Base-by-base conservation (phyloP, 1,140 invertebrate genomes). In the Saccostrea cuccullata region DNA sequence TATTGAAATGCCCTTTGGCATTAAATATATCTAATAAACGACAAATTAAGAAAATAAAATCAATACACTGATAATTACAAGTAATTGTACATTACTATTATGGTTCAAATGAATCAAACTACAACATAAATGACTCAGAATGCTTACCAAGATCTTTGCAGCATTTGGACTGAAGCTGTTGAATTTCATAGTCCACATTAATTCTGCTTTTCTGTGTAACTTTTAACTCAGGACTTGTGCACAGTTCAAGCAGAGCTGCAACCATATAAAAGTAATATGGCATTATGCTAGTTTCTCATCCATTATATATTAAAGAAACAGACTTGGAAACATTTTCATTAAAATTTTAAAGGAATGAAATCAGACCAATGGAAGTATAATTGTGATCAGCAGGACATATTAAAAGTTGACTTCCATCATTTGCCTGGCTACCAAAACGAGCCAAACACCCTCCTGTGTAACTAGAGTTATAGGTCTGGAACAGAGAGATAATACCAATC, bases 191-290 rank as follows among this genome's bases (percentile, higher is more conserved):
- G 56, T 23, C 55, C n/a, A 36, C 12, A 3, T 85, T 23, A 23
- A 55, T 30, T 0, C 55, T 60, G 17, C 5, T 58, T 47, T 30
- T 60, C 4, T 60, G 30, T 2, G 23, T 58, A 12, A 26, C 6
- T 30, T 85, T 77, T 77, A 77, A 30, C 30, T 77, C 23, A 77
- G 70, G 70, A 77, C 13, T 77, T 77, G 70, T 77, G 12, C 70
- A 36, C 5, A 77, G 12, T 77, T 77, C 70, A 77, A 77, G 8
- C 11, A 77, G 30, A 30, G 30, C 70, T 77, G 70, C 70, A 77
- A 77, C 36, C 11, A 77, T 77, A 13, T 4, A 77, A 47, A 47
- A 47, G 5, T 3, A 9, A 47, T 47, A 47, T 3, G 30, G 30
- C 30, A 36, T 36, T 36, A 36, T 36, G 30, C 30, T 36, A 36